These are phyloP conservation scores for Tachystola acroxantha DNA, from an alignment of 2,888 invertebrate genomes.

Conservation along the genomic window DNA sequence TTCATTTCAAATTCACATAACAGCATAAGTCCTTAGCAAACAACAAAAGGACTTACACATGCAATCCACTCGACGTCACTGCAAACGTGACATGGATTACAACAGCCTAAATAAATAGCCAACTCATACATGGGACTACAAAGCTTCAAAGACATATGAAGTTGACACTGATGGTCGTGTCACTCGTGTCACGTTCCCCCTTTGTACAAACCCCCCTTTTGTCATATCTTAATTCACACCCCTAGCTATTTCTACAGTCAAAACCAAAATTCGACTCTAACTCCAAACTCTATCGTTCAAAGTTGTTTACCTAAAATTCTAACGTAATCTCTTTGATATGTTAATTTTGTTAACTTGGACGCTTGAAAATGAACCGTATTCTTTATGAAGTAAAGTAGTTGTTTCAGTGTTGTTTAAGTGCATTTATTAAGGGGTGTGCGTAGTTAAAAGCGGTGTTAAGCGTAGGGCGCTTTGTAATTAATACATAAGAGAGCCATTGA, in stretches of 20 bases:
- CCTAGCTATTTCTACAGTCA: constrained; percentile 32
- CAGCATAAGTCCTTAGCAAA: constrained; percentile 3
- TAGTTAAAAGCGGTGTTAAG: constrained; percentile 55
- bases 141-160: constrained; percentile 65
- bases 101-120: constrained; percentile 33
- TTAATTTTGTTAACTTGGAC: constrained; percentile 35
- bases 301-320: constrained; percentile 13
- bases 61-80: constrained; percentile 18
- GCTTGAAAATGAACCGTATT: constrained; percentile 29
- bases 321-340: constrained; percentile 44
- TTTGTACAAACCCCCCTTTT: constrained; percentile 47
- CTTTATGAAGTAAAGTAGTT: constrained; percentile 5
- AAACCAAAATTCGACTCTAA: constrained; percentile 25
- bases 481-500: constrained; percentile 68
- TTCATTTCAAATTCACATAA: no score
- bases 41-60: constrained; percentile 7
- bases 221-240: constrained; percentile 75
- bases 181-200: constrained; percentile 54
- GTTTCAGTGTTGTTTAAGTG: constrained; percentile 16
- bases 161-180: constrained; percentile 56
- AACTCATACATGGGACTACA: constrained; percentile 54
- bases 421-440: constrained; percentile 50
- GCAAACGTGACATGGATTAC: constrained; percentile 19
- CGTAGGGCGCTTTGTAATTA: constrained; percentile 66
- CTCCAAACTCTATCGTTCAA: not conserved